Conservation (phyloP, 2,113 vertebrate genomes). For the Dicaeum eximium region DNA sequence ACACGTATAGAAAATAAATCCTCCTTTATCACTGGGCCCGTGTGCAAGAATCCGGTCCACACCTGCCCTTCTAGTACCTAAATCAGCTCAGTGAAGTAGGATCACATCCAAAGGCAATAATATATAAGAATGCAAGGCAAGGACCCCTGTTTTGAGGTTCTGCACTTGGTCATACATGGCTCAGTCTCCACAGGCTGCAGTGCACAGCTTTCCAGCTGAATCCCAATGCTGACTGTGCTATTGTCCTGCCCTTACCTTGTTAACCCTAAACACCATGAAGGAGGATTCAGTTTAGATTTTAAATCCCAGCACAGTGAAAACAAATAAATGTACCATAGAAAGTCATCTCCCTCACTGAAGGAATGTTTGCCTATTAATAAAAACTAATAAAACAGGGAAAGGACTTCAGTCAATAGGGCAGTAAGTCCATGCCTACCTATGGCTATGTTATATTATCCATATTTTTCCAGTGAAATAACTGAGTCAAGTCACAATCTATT, state of each 20-base stretch:
- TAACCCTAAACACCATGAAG: neutral
- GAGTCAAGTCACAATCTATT: neutral
- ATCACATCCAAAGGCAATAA: neutral
- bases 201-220: neutral
- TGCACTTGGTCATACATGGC: too few relatives aligned
- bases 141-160: neutral
- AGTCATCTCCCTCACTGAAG: neutral
- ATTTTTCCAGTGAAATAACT: neutral
- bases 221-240: neutral
- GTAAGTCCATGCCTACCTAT: neutral
- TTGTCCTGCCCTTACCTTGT: neutral
- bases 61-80: neutral
- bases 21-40: neutral
- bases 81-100: neutral
- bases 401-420: neutral
- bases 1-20: neutral
- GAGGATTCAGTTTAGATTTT: neutral
- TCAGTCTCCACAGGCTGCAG: neutral
- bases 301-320: neutral
- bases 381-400: neutral
- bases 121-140: neutral
- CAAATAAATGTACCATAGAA: neutral
- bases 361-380: neutral
- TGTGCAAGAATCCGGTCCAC: neutral
- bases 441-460: neutral